These are phyloP conservation scores for Ericerus pela DNA, from an alignment of 1,140 invertebrate genomes.

Conservation along the genomic window DNA sequence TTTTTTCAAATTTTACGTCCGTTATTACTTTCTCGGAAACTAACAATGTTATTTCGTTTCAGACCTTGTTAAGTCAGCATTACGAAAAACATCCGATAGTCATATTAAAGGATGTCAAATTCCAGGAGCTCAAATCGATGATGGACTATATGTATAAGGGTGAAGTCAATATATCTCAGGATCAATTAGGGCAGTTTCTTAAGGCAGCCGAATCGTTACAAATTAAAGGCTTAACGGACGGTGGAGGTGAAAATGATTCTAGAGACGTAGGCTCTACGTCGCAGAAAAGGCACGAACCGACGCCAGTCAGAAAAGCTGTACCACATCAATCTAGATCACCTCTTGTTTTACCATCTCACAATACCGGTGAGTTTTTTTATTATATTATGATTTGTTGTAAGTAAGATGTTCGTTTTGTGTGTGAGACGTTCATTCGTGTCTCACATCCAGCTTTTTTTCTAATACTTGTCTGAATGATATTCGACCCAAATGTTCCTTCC, in stretches of 20 bases:
- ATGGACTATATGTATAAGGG: conserved; percentile 91
- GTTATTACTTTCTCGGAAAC: conserved; percentile 1
- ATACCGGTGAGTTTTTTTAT: background rate
- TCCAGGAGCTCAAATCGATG: conserved; percentile 77
- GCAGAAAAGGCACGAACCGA: conserved; percentile 14
- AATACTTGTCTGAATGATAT: no score
- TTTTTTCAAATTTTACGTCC: background rate
- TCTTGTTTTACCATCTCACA: conserved; percentile 7
- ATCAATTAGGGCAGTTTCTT: conserved; percentile 73
- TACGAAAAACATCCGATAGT: conserved; percentile 82
- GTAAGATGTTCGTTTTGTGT: no score
- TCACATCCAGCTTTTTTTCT: no score
- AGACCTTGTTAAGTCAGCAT: conserved; percentile 68
- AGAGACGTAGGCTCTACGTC: conserved; percentile 18
- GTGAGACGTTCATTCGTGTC: no score
- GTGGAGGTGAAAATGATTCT: conserved; percentile 27
- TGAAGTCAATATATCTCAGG: conserved; percentile 86
- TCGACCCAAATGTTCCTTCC: no score
- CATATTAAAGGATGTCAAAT: conserved; percentile 80
- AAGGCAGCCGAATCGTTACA: conserved; percentile 81
- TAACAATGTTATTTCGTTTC: conserved; percentile 28
- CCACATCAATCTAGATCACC: conserved; percentile 14
- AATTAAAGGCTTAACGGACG: conserved; percentile 81
- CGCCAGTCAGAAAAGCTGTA: conserved; percentile 12
- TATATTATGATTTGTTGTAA: no score